A percentile compares a stretch with the other conserved stretches of the same genome.
Conservation (phyloP, 2,113 vertebrate genomes). For the Antechinus stuartii region DNA sequence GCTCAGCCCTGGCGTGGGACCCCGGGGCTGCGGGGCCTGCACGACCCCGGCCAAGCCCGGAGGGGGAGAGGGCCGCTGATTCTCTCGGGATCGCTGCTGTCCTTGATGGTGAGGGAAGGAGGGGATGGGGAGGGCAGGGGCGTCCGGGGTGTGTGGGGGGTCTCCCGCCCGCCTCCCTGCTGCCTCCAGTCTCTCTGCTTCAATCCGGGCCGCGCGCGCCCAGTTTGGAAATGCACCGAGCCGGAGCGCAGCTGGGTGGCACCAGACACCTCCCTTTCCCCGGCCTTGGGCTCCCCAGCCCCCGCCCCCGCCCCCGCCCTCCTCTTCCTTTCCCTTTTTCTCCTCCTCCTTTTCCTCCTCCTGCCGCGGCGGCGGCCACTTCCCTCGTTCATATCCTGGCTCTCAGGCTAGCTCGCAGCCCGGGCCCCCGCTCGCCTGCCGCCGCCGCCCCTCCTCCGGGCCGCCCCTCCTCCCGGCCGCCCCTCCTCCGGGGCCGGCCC, state of each 20-base stretch:
- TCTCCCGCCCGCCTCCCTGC: too few relatives aligned
- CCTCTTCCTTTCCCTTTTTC: slow-evolving; percentile 32
- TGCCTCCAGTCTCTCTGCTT: background rate
- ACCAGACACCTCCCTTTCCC: slow-evolving; percentile 66
- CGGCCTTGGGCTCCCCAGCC: background rate
- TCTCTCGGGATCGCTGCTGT: background rate
- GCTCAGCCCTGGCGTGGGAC: background rate
- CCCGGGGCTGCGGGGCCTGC: too few relatives aligned
- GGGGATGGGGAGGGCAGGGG: background rate
- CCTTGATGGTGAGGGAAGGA: background rate
- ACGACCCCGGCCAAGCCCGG: background rate
- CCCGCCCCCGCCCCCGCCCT: background rate
- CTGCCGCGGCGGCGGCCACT: slow-evolving; percentile 5
- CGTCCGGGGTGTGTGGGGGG: too few relatives aligned
- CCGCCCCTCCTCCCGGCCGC: slow-evolving; percentile 20
- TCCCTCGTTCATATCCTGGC: slow-evolving; percentile 33
- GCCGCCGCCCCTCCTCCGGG: background rate
- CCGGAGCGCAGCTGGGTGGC: slow-evolving; percentile 69
- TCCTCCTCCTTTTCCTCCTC: background rate
- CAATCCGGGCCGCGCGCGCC: slow-evolving; percentile 33
- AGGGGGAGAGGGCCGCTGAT: background rate
- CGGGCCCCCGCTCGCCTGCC: slow-evolving; percentile 4
- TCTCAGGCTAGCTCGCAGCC: slow-evolving; percentile 56
- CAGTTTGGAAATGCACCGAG: slow-evolving; percentile 70
- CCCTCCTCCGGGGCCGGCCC: slow-evolving; percentile 36